Evolutionary conservation across 2,797 vertebrate species (phyloP).

Genomic region (Eulemur albifrons): DNA sequence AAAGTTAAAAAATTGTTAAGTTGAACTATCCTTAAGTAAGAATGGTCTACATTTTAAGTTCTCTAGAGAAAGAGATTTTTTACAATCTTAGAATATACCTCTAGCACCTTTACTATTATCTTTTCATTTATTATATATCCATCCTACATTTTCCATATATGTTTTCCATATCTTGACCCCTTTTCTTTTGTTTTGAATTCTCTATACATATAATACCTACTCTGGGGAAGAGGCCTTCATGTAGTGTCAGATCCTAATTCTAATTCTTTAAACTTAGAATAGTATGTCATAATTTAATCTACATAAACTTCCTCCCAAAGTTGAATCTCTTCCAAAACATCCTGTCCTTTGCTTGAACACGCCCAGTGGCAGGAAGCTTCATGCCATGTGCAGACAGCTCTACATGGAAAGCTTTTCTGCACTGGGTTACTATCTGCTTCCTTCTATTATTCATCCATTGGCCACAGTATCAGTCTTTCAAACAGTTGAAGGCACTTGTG

Average conservation of each 20-base stretch:
- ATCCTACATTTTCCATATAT: not conserved
- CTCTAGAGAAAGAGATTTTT: not conserved
- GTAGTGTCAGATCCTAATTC: not conserved
- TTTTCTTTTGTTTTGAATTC: not conserved
- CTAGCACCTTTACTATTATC: not conserved
- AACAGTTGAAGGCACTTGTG: not conserved
- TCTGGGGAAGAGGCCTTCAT: not conserved
- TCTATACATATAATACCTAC: not conserved
- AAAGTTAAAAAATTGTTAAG: too few relatives aligned
- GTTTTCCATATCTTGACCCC: not conserved
- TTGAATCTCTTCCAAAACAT: not conserved
- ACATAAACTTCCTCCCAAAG: not conserved
- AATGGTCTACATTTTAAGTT: not conserved
- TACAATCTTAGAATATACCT: not conserved
- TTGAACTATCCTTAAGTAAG: too few relatives aligned
- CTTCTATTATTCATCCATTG: not conserved
- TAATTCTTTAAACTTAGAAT: not conserved
- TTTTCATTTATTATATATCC: not conserved
- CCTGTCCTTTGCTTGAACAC: not conserved
- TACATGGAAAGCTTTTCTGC: not conserved
- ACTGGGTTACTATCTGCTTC: not conserved
- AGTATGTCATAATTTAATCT: not conserved
- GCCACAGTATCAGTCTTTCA: not conserved
- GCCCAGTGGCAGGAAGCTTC: not conserved
- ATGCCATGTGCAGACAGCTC: not conserved